Percentiles rank a stretch among this genome's conserved stretches.
Conservation (phyloP, 2,113 vertebrate species). For the Odobenus rosmarus region DNA sequence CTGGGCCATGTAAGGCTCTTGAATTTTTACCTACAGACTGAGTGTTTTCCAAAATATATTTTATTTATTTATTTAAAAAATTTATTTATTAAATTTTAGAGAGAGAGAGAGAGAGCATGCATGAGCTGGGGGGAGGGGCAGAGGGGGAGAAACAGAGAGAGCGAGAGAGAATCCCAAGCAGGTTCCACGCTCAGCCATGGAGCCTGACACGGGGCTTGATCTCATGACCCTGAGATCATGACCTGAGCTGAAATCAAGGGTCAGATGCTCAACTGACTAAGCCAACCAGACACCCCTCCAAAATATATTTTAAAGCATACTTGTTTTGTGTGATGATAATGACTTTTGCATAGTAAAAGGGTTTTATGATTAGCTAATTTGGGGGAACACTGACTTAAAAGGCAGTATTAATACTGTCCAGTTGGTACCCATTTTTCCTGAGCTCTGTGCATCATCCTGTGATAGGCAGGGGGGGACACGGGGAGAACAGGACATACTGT, state of each 20-base stretch:
- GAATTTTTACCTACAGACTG: background rate
- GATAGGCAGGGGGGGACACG: accelerated
- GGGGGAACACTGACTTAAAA: background rate
- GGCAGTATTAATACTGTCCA: background rate
- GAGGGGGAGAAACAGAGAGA: too few relatives aligned
- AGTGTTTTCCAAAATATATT: background rate
- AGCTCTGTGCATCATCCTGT: background rate
- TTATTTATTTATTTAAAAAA: background rate
- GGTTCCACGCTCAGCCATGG: too few relatives aligned
- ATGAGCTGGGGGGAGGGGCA: too few relatives aligned
- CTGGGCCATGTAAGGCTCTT: background rate
- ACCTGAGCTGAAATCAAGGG: too few relatives aligned
- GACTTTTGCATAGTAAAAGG: background rate
- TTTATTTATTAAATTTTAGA: too few relatives aligned
- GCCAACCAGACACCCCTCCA: background rate
- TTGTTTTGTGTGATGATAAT: background rate
- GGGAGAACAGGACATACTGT: background rate
- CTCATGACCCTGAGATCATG: too few relatives aligned
- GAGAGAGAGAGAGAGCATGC: too few relatives aligned
- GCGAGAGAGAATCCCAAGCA: too few relatives aligned
- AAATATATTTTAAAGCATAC: background rate
- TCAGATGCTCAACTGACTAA: too few relatives aligned
- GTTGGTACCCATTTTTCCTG: background rate
- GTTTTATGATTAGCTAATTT: background rate
- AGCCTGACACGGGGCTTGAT: too few relatives aligned